Evolutionary conservation across 1,140 invertebrate species (phyloP).

Genomic region (Solen grandis): DNA sequence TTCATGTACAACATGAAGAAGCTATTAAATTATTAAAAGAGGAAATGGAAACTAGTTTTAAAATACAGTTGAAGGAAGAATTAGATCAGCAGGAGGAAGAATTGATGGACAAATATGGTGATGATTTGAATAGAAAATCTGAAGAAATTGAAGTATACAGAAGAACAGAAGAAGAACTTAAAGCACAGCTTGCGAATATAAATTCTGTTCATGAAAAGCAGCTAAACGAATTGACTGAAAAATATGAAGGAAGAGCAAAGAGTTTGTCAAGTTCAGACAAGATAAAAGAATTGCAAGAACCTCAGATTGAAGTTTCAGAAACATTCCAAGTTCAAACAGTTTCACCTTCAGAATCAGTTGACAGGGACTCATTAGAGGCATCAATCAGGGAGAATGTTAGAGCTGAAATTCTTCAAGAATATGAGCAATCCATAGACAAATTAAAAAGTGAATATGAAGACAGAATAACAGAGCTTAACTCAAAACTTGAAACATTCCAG

Average conservation of each 20-base stretch:
- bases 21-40: conserved; percentile 54
- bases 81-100: conserved; percentile 55
- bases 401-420: conserved; percentile 36
- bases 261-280: background rate
- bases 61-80: conserved; percentile 58
- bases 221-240: conserved; percentile 30
- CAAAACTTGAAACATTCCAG: conserved; percentile 21
- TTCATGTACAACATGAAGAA: conserved; percentile 40
- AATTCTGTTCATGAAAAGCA: conserved; percentile 50
- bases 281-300: too few relatives aligned
- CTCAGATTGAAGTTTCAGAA: conserved; percentile 22
- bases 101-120: conserved; percentile 54
- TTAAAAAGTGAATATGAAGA: conserved; percentile 56
- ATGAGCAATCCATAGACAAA: conserved; percentile 48
- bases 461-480: conserved; percentile 56
- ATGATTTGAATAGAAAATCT: conserved; percentile 55
- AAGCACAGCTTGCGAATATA: conserved; percentile 29
- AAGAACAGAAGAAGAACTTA: conserved; percentile 35
- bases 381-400: conserved; percentile 31
- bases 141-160: conserved; percentile 47
- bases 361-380: conserved; percentile 21
- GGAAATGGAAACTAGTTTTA: conserved; percentile 54
- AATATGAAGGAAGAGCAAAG: conserved; percentile 23
- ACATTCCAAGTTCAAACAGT: conserved; percentile 2
- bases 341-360: conserved; percentile 9